phyloP scores from a whole-genome alignment of 2,113 vertebrate genomes.

The Sceloporus undulatus region DNA sequence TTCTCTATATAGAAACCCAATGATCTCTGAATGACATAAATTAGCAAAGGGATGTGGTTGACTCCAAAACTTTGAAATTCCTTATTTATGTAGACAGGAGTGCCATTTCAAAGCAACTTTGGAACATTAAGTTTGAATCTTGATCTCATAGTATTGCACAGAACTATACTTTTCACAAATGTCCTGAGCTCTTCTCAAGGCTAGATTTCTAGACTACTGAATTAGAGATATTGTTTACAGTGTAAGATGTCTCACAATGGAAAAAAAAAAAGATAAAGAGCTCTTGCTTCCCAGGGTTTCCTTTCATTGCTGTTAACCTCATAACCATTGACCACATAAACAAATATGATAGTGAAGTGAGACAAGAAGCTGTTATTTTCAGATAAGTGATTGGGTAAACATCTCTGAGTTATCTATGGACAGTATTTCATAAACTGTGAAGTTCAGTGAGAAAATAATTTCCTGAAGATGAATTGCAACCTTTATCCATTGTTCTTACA shows the following conservation, averaged over 20 bases:
- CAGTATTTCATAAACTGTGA: conserved; percentile 29
- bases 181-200: background rate
- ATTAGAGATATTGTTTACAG: background rate
- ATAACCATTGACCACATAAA: conserved; percentile 34
- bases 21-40: background rate
- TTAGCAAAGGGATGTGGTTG: background rate
- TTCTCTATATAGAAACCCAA: background rate
- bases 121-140: background rate
- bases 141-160: background rate
- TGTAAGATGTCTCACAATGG: conserved; percentile 4
- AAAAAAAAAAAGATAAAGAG: background rate
- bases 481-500: conserved; percentile 22
- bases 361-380: conserved; percentile 34
- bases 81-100: background rate
- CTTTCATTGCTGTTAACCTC: conserved; percentile 18
- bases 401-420: conserved; percentile 32
- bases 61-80: background rate
- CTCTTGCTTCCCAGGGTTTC: background rate
- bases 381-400: conserved; percentile 33
- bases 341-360: conserved; percentile 24
- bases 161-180: background rate
- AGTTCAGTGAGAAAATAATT: conserved; percentile 37
- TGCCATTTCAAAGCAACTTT: background rate
- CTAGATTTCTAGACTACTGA: background rate
- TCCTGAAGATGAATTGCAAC: conserved; percentile 42